Percentiles rank a stretch among this genome's conserved stretches.
Conservation (phyloP, 2,113 vertebrate species). For the Colistium nudipinnis region DNA sequence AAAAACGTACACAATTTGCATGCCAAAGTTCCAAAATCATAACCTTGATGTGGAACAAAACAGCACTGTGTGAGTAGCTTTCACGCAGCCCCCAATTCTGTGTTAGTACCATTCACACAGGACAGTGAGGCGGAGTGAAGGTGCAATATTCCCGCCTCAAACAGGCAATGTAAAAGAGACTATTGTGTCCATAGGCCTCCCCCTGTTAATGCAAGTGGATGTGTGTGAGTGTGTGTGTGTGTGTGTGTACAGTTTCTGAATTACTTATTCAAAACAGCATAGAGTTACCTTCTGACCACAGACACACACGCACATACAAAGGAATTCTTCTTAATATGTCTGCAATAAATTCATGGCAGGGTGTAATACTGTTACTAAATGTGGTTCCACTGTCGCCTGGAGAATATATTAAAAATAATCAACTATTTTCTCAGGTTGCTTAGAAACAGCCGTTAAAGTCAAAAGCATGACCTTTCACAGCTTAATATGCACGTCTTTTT, state of each 20-base stretch:
- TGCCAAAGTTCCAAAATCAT: too few relatives aligned
- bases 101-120: not conserved
- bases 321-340: too few relatives aligned
- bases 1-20: too few relatives aligned
- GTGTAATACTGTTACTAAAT: too few relatives aligned
- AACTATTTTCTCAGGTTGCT: too few relatives aligned
- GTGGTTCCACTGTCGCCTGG: too few relatives aligned
- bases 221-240: conserved; percentile 3
- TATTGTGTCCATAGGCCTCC: not conserved
- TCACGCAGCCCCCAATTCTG: not conserved
- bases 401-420: too few relatives aligned
- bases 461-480: too few relatives aligned
- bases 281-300: conserved; percentile 42
- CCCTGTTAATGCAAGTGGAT: not conserved
- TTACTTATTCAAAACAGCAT: conserved; percentile 64
- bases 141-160: not conserved
- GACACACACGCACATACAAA: conserved; percentile 12
- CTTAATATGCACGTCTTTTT: too few relatives aligned
- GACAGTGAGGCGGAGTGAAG: not conserved
- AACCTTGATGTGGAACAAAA: too few relatives aligned
- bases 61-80: not conserved
- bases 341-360: too few relatives aligned
- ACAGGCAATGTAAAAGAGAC: not conserved
- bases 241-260: conserved; percentile 50
- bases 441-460: too few relatives aligned